These are phyloP conservation scores for Drosophila gaucha DNA, from an alignment of 2,888 invertebrate genomes.

Conservation along the genomic window DNA sequence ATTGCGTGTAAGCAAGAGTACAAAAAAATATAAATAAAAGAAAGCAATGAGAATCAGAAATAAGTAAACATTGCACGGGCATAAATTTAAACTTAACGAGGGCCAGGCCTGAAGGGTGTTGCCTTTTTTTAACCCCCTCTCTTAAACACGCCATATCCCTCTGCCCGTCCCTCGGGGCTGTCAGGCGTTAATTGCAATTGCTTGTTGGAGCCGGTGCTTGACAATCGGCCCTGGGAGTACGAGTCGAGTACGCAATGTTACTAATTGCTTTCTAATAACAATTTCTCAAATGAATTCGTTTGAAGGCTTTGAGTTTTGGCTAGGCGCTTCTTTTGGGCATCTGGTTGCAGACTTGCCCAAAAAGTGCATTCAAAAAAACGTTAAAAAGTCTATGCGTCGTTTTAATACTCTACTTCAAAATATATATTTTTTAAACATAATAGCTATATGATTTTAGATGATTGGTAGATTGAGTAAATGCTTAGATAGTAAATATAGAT, in stretches of 20 bases:
- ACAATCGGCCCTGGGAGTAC: constrained; percentile 17
- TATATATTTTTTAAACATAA: background rate
- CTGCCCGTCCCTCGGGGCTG: constrained; percentile 7
- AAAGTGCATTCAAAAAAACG: background rate
- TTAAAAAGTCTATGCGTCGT: too few relatives aligned
- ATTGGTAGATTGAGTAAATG: too few relatives aligned
- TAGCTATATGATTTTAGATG: too few relatives aligned
- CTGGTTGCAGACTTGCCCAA: constrained; percentile 27
- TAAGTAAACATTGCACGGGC: constrained; percentile 61
- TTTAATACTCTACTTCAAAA: background rate
- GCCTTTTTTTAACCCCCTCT: constrained; percentile 3
- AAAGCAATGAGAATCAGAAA: constrained; percentile 47
- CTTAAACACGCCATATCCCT: background rate
- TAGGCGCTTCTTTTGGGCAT: constrained; percentile 14
- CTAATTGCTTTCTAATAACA: constrained; percentile 74
- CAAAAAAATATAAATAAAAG: constrained; percentile 30
- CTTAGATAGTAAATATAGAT: too few relatives aligned
- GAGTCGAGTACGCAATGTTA: constrained; percentile 20
- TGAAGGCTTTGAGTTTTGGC: constrained; percentile 48
- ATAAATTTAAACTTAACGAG: constrained; percentile 73
- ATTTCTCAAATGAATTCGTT: constrained; percentile 71
- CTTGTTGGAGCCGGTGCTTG: constrained; percentile 31
- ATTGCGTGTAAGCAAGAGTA: constrained; percentile 66
- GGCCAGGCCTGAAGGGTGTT: background rate
- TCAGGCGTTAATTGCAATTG: constrained; percentile 55